Evolutionary conservation across 2,113 vertebrate species (phyloP), one percentile per base, ranked within the genome.

Genomic region (Tylochromis polylepis): DNA sequence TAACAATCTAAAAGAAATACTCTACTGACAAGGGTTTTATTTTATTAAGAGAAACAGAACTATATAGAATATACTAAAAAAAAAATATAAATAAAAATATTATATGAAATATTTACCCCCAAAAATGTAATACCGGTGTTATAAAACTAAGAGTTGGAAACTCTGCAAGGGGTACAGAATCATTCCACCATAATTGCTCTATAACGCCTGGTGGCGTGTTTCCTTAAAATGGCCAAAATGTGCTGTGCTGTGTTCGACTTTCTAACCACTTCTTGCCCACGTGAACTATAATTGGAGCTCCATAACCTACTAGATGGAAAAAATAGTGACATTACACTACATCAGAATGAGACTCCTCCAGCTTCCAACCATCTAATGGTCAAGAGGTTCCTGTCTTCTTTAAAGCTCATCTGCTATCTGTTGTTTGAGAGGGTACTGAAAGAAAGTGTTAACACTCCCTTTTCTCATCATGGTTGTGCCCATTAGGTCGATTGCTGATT

Each of bases 401-500:
- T 24, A 6, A 36, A 29, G 36, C 55, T 82, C 15, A 38, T 83
- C 81, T 57, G 34, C 31, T 36, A 53, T 59, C 60, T 57, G 24
- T 88, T 90, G 58, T 72, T 11, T 5, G 49, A 90, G 85, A 86
- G 57, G 78, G 67, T 92, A 87, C 56, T 85, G 31, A 84, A 84
- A 81, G 59, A 85, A 60, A 6, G 11, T 72, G 89, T 93, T 94
- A 92, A 93, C 90, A 92, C 90, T 90, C 89, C 58, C 81, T 84
- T 83, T 12, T 92, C 79, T 88, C 85, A 88, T 83, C 12, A 67
- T 60, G 91, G 41, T 83, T 93, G 60, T 81, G 6, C 85, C 79
- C 72, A 24, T 15, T 34, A 99, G 99, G 88, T 99, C 98, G 24
- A 99, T 99, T 55, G 98, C 98, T 86, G 98, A 99, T 92, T 99